Base-by-base conservation (phyloP, 2,797 vertebrate genomes). In the Pseudotriccus pelzelni region DNA sequence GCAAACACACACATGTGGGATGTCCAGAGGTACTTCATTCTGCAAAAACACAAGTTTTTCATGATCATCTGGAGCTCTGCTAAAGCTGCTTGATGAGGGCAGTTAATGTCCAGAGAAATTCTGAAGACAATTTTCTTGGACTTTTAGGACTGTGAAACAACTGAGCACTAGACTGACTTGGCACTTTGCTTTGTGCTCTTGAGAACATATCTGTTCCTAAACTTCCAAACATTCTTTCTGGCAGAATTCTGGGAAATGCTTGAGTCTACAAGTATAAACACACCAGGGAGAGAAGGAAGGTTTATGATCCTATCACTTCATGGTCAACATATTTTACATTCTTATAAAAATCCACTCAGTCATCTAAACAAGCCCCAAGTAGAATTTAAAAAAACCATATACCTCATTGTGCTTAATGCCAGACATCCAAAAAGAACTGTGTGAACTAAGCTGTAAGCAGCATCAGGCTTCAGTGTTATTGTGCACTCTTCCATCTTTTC, bases 1-100 rank as follows among this genome's bases (percentile, higher is more conserved):
- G 99, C 98, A 17, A 99, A 98, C 2, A 98, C 98, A 87, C 99
- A 99, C 99, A 99, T 99, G 88, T 99, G 99, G n/a, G 99, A 99
- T 0, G 99, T 99, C 99, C 99, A 99, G 25, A 99, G 98, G 77
- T 99, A 99, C 90, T 99, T 99, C 99, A 99, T 99, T 93, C 99
- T 99, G 98, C 8, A 97, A 95, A 16, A 53, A 94, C 11, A 94
- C 25, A 77, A 32, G 8, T 4, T 85, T 53, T 64, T 58, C 73
- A 27, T 69, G 18, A 69, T 46, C 49, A 63, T 10, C 7, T 36
- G 39, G 14, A 59, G 50, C 58, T 80, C 50, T 91, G 49, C 49
- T 68, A 63, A 81, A 84, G 77, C n/a, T 13, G 12, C 46, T 3
- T 47, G 24, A 34, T 39, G 6, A 85, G 4, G 44, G 12, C 62